These are phyloP conservation scores for Pseudococcus viburni DNA, from an alignment of 2,888 invertebrate species.

Conservation along the genomic window DNA sequence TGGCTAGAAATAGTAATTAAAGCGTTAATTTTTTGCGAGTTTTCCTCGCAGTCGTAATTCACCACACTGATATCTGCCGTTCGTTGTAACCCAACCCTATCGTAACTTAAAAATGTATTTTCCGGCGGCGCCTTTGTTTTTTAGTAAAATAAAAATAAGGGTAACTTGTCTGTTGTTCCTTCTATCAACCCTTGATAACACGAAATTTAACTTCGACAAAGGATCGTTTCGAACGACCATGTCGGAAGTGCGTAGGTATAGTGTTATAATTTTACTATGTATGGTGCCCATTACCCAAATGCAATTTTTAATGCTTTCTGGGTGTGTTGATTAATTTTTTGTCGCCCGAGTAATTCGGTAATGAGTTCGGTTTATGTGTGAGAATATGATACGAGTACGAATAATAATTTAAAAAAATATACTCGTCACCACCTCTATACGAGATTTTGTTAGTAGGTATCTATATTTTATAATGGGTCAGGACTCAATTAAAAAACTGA, in stretches of 20 bases:
- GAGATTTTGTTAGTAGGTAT: too few relatives aligned
- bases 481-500: background rate
- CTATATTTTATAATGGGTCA: too few relatives aligned
- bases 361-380: background rate
- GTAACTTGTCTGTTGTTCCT: constrained; percentile 53
- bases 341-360: background rate
- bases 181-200: constrained; percentile 55
- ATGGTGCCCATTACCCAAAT: background rate
- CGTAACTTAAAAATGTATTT: constrained; percentile 57
- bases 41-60: constrained; percentile 53
- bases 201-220: constrained; percentile 56
- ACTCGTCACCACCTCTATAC: too few relatives aligned
- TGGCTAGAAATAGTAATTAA: constrained; percentile 58
- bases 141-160: constrained; percentile 58
- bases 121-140: constrained; percentile 58
- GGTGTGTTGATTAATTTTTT: background rate
- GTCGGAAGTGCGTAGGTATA: constrained; percentile 13
- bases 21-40: constrained; percentile 58
- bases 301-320: constrained; percentile 10
- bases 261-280: background rate
- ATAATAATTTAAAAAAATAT: background rate
- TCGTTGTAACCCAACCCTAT: constrained; percentile 48
- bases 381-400: background rate
- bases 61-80: constrained; percentile 37
- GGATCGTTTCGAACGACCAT: constrained; percentile 40